Base-by-base conservation (phyloP, 2,797 vertebrate genomes). In the Rhinella marina region DNA sequence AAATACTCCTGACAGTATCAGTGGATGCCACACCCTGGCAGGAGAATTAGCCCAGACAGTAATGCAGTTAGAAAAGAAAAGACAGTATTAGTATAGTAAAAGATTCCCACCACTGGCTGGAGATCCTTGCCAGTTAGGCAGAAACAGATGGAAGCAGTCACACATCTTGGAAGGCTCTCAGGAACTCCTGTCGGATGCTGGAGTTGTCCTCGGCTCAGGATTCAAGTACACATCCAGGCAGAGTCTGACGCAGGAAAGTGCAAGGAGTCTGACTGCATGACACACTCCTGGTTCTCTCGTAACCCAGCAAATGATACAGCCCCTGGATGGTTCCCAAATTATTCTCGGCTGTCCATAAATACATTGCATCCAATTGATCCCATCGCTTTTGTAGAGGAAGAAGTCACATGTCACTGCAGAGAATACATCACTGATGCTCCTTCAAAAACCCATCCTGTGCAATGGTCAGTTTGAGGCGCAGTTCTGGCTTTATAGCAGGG, bases 111-210 rank as follows among this genome's bases (percentile, higher is more conserved):
- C 97, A 92, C 97, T 96, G 95, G 96, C 97, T 91, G 97, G 97
- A 90, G 97, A 95, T 94, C 96, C 97, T 90, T 97, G 96, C 98
- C 98, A 99, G 97, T 97, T 97, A 93, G 98, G 98, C 95, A 99
- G 97, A 91, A 97, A 97, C 94, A 98, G 94, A 93, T 99, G 98
- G 95, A 99, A 99, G 93, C 98, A 99, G 97, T 99, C 98, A 91
- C 98, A 99, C 98, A 99, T 99, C 95, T 93, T 94, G 96, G 41
- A 93, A 93, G 91, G 93, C 92, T 91, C 48, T 72, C 78, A 56
- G 61, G 88, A 12, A 19, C 61, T 59, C 68, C 82, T 25, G 81
- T 91, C 89, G 29, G 66, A 59, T 61, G 52, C 68, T 90, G 88
- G 87, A 91, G 90, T 91, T 90, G 90, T 88, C 91, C 91, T 92